Evolutionary conservation across 2,113 vertebrate species (phyloP).

Genomic region (Thinocorus orbignyianus): DNA sequence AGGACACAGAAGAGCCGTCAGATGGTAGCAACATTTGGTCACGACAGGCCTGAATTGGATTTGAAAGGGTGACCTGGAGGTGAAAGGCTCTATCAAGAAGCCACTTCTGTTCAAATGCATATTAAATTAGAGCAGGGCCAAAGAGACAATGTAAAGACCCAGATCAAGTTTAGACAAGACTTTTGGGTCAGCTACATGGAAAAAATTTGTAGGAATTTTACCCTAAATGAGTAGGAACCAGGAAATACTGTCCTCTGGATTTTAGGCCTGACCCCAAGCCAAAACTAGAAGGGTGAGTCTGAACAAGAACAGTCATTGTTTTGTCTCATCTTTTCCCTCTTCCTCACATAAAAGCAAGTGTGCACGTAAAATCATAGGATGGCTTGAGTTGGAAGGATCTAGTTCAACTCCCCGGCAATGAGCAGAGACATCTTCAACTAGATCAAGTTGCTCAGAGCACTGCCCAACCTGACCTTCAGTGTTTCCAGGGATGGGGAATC

Average conservation of each 20-base stretch:
- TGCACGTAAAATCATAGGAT: neutral
- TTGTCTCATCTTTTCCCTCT: neutral
- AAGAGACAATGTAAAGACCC: constrained; percentile 7
- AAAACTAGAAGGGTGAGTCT: neutral
- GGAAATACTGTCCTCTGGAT: neutral
- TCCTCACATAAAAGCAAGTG: neutral
- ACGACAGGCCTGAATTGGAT: constrained; percentile 60
- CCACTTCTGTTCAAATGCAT: constrained; percentile 52
- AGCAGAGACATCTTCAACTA: neutral
- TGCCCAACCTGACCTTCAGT: neutral
- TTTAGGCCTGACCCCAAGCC: neutral
- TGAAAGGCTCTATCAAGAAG: constrained; percentile 55
- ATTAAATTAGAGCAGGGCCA: constrained; percentile 43
- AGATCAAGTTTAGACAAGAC: constrained; percentile 46
- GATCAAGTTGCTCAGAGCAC: neutral
- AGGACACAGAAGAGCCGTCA: constrained; percentile 37
- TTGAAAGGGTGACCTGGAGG: constrained; percentile 61
- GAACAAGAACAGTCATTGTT: neutral
- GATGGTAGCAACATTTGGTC: constrained; percentile 62
- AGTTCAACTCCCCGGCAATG: neutral
- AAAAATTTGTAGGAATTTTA: neutral
- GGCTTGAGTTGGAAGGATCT: neutral
- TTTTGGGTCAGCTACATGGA: constrained; percentile 2
- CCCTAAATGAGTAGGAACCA: neutral
- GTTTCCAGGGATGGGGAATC: neutral